Conservation (phyloP, 2,113 vertebrate genomes). For the Nyctereutes procyonoides region DNA sequence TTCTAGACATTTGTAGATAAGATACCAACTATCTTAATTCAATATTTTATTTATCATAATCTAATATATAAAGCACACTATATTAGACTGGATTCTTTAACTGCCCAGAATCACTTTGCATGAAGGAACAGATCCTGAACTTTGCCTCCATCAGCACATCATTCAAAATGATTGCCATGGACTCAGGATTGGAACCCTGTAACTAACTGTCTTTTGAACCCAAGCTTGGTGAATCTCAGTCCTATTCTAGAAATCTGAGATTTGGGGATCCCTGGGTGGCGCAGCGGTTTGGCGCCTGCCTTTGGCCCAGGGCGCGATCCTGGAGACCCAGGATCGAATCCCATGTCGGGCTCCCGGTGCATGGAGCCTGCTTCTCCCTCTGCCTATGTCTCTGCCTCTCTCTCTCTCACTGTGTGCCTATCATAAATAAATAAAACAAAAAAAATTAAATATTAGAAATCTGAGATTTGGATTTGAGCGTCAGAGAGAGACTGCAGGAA, state of each 20-base stretch:
- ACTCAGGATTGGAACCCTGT: not conserved
- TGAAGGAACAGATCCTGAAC: not conserved
- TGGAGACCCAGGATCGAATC: too few relatives aligned
- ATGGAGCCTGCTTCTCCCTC: too few relatives aligned
- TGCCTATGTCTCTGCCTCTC: too few relatives aligned
- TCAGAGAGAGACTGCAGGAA: not conserved
- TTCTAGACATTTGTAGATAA: not conserved
- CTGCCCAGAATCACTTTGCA: not conserved
- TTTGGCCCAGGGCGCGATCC: too few relatives aligned
- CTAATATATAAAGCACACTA: not conserved
- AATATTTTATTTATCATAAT: constrained; percentile 8
- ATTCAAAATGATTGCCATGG: not conserved
- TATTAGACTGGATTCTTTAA: not conserved
- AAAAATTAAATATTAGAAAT: too few relatives aligned
- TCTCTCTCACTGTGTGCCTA: too few relatives aligned
- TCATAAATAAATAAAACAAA: too few relatives aligned
- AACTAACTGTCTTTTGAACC: not conserved
- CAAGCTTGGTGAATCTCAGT: not conserved
- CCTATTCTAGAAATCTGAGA: not conserved
- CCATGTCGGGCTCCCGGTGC: too few relatives aligned
- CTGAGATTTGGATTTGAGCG: not conserved
- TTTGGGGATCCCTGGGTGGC: too few relatives aligned
- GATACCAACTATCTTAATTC: not conserved
- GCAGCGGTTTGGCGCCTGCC: too few relatives aligned
- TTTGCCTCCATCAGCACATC: not conserved